Percentiles rank a stretch among this genome's conserved stretches.
Evolutionary conservation across 1,140 invertebrate genomes (phyloP).

Genomic region (Neocloeon triangulifer): DNA sequence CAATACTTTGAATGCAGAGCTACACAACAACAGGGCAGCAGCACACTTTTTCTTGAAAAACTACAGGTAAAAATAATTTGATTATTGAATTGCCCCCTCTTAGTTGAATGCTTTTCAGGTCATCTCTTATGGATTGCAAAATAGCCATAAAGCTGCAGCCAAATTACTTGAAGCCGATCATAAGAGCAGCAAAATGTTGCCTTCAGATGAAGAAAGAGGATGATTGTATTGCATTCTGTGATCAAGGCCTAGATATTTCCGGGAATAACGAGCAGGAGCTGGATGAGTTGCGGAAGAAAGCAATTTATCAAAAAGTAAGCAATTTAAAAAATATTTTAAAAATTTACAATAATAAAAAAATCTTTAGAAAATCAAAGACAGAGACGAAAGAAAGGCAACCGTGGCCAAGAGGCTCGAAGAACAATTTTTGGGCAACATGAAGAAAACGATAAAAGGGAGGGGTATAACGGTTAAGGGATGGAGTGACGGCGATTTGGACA

Average conservation of each 20-base stretch:
- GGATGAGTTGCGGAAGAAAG: conserved; percentile 29
- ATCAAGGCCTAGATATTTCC: conserved; percentile 33
- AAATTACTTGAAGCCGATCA: conserved; percentile 54
- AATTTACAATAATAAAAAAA: conserved; percentile 4
- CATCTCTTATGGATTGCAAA: conserved; percentile 47
- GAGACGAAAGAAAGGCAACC: conserved; percentile 16
- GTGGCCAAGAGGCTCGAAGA: conserved; percentile 10
- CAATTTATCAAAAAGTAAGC: conserved; percentile 24
- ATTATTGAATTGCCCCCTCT: neutral
- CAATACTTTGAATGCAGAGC: conserved; percentile 46
- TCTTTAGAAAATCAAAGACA: conserved; percentile 16
- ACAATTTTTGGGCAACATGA: conserved; percentile 27
- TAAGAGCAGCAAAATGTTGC: conserved; percentile 51
- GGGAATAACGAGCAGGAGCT: conserved; percentile 31
- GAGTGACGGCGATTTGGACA: too few relatives aligned
- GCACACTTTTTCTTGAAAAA: conserved; percentile 73
- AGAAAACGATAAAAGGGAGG: conserved; percentile 25
- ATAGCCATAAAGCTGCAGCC: conserved; percentile 52
- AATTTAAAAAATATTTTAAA: conserved; percentile 9
- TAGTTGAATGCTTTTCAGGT: conserved; percentile 21
- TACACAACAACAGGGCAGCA: conserved; percentile 82
- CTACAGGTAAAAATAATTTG: conserved; percentile 28
- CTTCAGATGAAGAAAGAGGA: conserved; percentile 42
- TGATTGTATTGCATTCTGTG: conserved; percentile 47
- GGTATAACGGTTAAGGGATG: conserved; percentile 22